Percentiles rank a stretch among this genome's conserved stretches.
These are phyloP conservation scores for Seriola rivoliana DNA, from an alignment of 2,113 vertebrate species.

Conservation along the genomic window DNA sequence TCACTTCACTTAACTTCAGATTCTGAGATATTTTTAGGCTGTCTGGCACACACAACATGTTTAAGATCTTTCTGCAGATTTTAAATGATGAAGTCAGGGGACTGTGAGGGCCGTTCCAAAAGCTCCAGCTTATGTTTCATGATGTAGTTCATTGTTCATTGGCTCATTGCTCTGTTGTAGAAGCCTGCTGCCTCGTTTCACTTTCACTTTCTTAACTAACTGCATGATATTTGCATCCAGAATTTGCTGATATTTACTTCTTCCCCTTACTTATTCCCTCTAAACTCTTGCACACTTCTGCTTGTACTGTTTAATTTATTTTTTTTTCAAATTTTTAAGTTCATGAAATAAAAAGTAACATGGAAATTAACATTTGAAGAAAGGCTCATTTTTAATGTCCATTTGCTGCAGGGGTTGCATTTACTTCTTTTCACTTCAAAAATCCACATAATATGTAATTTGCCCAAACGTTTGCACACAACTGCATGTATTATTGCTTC, in stretches of 20 bases:
- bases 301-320: neutral
- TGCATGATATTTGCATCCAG: neutral
- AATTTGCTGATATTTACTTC: neutral
- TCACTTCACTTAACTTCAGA: neutral
- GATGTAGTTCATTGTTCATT: neutral
- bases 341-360: neutral
- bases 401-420: neutral
- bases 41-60: neutral
- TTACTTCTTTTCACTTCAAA: neutral
- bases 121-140: neutral
- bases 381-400: neutral
- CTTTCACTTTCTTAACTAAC: neutral
- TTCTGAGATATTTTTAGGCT: constrained; percentile 6
- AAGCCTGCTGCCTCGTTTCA: neutral
- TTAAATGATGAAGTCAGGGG: neutral
- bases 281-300: neutral
- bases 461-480: neutral
- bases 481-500: neutral
- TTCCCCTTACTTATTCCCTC: neutral
- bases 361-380: neutral
- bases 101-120: neutral
- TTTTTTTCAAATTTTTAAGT: neutral
- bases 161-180: neutral
- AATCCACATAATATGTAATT: neutral
- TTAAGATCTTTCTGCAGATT: neutral